A percentile compares a stretch with the other conserved stretches of the same genome.
These are phyloP conservation scores for Penaeus monodon DNA, from an alignment of 2,888 invertebrate species.

Conservation along the genomic window DNA sequence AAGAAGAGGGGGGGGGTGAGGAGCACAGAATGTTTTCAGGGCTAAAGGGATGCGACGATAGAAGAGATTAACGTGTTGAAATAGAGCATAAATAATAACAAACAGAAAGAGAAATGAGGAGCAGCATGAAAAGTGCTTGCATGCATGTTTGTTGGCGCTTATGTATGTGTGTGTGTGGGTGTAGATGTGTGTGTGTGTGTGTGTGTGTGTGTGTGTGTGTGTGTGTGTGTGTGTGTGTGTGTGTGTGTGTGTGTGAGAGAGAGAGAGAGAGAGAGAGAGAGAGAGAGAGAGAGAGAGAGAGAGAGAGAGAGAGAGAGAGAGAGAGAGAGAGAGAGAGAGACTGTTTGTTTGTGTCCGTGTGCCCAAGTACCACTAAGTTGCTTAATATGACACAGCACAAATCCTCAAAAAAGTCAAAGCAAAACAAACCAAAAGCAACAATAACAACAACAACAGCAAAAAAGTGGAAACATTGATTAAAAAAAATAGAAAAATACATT, in stretches of 20 bases:
- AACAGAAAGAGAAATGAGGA: background rate
- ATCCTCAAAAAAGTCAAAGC: too few relatives aligned
- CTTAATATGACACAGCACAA: too few relatives aligned
- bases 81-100: background rate
- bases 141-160: too few relatives aligned
- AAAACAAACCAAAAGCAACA: too few relatives aligned
- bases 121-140: background rate
- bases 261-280: background rate
- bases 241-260: background rate
- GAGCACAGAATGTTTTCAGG: background rate
- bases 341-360: background rate
- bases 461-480: too few relatives aligned
- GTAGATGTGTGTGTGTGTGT: background rate
- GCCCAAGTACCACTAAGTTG: too few relatives aligned
- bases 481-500: too few relatives aligned
- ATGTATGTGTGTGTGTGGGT: too few relatives aligned
- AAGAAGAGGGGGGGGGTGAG: background rate
- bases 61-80: background rate
- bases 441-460: too few relatives aligned
- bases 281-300: background rate
- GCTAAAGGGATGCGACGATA: background rate
- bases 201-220: background rate
- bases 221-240: too few relatives aligned
- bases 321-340: constrained; percentile 25
- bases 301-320: constrained; percentile 7